Evolutionary conservation across 2,888 invertebrate species (phyloP), one percentile per base, ranked within the genome.

Genomic region (Eudemis profundana): DNA sequence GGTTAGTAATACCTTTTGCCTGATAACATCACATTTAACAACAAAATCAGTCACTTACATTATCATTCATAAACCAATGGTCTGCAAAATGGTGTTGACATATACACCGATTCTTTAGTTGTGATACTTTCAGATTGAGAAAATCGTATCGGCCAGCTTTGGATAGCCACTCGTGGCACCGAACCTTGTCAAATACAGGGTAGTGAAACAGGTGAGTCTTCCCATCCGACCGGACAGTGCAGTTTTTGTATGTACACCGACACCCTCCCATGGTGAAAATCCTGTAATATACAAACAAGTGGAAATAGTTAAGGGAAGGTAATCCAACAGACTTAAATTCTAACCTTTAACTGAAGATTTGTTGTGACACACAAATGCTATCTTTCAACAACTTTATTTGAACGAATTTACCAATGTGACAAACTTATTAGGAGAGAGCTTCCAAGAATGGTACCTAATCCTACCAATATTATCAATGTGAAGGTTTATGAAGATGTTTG

Each of bases 131-230:
- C 23, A 94, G 77, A 67, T 92, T 85, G 7, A 92, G 83, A 69
- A 93, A 94, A 27, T 93, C 90, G 19, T 90, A 82, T 72, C 92
- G 90, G 7, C 87, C 84, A 1, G 93, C 92, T 79, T 94, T 94
- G 17, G 87, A 80, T 8, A 94, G 89, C 94, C 94, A 94, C 70
- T 92, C 85, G 54, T 92, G 90, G 74, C 94, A 94, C 46, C 94
- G 84, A 36, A 92, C 80, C 74, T 89, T 92, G 66, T 94, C 93
- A 79, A 93, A 94, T 2, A 94, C 94, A 0, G 94, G 94, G 70
- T 92, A 94, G 75, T 94, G 94, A 71, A 94, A 94, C 83, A 94
- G 93, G 73, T 94, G 94, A 0, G 91, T 92, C 71, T 91, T 89
- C 0, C 87, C 86, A 79, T 90, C 90, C n/a, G 93, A 89, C 42